Conservation (phyloP, 2,113 vertebrate genomes). For the Aplodontia rufa region DNA sequence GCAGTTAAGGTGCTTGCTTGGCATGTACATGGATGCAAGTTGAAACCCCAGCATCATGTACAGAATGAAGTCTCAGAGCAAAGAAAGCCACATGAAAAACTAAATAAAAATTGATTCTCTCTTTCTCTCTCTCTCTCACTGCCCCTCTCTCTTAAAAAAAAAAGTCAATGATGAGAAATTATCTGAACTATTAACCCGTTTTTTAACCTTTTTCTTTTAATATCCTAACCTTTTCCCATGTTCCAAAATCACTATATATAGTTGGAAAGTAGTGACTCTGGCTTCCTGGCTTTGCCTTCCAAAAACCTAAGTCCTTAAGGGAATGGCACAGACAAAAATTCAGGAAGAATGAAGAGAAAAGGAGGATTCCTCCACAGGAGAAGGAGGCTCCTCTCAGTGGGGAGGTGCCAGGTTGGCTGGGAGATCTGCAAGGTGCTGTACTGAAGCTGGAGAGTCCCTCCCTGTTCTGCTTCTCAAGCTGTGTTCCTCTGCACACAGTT, state of each 20-base stretch:
- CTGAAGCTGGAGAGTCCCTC: accelerated
- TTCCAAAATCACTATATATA: background rate
- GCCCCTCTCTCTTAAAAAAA: too few relatives aligned
- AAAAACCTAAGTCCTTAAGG: background rate
- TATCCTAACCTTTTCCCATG: background rate
- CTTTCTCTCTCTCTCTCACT: too few relatives aligned
- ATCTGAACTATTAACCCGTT: background rate
- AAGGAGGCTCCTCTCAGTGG: background rate
- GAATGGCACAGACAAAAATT: background rate
- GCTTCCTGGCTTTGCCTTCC: background rate
- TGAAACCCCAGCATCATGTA: too few relatives aligned
- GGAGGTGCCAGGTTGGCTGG: background rate
- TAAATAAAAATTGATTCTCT: too few relatives aligned
- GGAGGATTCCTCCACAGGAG: background rate
- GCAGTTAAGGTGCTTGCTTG: too few relatives aligned
- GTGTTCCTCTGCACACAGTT: background rate
- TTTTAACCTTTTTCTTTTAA: background rate
- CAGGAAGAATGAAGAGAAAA: background rate
- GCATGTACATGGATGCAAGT: too few relatives aligned
- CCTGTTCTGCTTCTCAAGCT: background rate
- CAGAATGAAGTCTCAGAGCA: too few relatives aligned
- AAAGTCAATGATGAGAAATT: background rate
- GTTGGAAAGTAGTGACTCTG: background rate
- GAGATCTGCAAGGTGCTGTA: background rate
- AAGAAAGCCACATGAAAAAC: too few relatives aligned